Evolutionary conservation across 2,113 vertebrate species (phyloP).

Genomic region (Pimephales promelas): DNA sequence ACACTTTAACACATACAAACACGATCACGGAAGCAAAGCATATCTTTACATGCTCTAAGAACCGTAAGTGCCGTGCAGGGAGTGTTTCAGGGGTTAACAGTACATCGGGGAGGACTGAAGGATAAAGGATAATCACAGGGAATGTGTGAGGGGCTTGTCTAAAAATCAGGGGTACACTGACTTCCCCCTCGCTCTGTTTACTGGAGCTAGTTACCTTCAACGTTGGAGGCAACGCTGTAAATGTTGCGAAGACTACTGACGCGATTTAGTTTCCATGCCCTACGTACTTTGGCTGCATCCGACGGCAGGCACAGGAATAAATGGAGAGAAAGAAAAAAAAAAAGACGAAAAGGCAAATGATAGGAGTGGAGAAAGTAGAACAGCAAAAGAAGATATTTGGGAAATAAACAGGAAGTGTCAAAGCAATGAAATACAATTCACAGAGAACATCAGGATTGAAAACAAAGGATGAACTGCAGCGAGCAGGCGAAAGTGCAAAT

Average conservation of each 20-base stretch:
- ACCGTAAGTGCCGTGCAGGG: background rate
- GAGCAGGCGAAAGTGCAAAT: background rate
- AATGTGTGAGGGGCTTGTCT: background rate
- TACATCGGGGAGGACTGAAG: conserved; percentile 22
- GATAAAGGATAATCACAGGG: background rate
- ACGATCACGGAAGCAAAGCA: conserved; percentile 42
- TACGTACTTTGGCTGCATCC: conserved; percentile 90
- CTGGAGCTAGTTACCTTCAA: conserved; percentile 83
- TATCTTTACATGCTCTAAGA: background rate
- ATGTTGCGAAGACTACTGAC: conserved; percentile 94
- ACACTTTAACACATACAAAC: conserved; percentile 64
- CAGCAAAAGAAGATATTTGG: conserved; percentile 54
- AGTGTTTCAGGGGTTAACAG: conserved; percentile 3
- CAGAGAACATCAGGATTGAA: background rate
- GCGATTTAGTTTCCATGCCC: conserved; percentile 93
- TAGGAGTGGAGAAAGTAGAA: conserved; percentile 73
- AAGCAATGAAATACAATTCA: background rate
- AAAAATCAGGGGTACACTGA: conserved; percentile 57
- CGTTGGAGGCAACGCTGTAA: conserved; percentile 87
- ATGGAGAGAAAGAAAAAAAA: conserved; percentile 62
- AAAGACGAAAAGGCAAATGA: conserved; percentile 64
- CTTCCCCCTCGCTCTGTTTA: conserved; percentile 16
- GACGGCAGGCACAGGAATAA: conserved; percentile 55
- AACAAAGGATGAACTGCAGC: background rate
- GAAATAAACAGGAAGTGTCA: background rate